Conservation (phyloP, 2,888 invertebrate genomes). For the Sesia apiformis region DNA sequence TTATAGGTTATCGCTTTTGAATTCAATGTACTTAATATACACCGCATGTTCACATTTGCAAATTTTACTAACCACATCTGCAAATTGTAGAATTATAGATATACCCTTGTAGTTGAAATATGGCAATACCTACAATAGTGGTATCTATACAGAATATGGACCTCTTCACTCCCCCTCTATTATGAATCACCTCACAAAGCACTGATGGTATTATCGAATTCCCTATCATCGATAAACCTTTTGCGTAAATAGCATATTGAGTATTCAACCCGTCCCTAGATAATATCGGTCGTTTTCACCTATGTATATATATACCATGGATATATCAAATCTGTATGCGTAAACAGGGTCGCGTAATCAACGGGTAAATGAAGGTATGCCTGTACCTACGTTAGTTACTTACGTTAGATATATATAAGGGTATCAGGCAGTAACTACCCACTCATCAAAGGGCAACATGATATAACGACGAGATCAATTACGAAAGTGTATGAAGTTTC, state of each 20-base stretch:
- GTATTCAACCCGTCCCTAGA: slow-evolving; percentile 35
- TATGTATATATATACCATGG: neutral
- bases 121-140: neutral
- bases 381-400: no score
- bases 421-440: no score
- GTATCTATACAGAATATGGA: slow-evolving; percentile 2
- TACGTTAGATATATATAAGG: no score
- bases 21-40: no score
- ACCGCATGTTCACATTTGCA: no score
- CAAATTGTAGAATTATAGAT: no score
- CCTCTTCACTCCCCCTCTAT: slow-evolving; percentile 28
- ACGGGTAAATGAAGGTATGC: neutral
- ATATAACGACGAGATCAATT: no score
- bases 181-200: slow-evolving; percentile 37
- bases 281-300: slow-evolving; percentile 24
- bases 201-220: slow-evolving; percentile 41
- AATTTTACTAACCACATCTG: no score
- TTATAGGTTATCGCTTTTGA: no score
- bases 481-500: no score
- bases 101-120: no score
- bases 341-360: neutral
- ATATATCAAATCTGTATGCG: neutral
- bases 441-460: no score
- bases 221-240: slow-evolving; percentile 56
- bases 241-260: slow-evolving; percentile 54